Conservation (phyloP, 1,140 invertebrate species). For the Megalopta genalis region DNA sequence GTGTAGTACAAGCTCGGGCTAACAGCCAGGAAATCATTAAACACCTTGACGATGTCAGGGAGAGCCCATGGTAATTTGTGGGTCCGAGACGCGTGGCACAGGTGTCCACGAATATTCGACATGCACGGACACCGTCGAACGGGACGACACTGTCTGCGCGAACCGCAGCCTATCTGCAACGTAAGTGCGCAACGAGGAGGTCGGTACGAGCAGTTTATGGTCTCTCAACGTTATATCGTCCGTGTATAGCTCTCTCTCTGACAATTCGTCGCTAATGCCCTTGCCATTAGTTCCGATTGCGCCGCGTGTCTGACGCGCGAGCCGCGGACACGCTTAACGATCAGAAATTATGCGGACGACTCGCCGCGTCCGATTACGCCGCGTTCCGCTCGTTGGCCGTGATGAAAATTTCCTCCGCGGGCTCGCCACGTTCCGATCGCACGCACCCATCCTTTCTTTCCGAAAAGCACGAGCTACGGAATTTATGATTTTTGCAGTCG, state of each 20-base stretch:
- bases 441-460: no score
- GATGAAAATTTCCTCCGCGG: not conserved
- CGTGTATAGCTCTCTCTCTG: slow-evolving; percentile 72
- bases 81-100: slow-evolving; percentile 10
- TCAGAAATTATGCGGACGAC: slow-evolving; percentile 41
- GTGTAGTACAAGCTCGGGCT: not conserved
- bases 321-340: slow-evolving; percentile 46
- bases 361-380: slow-evolving; percentile 2
- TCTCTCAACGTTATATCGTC: slow-evolving; percentile 77
- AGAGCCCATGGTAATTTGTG: slow-evolving; percentile 15
- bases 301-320: slow-evolving; percentile 61
- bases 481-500: no score
- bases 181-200: slow-evolving; percentile 71
- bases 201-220: slow-evolving; percentile 77
- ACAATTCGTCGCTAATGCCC: slow-evolving; percentile 77
- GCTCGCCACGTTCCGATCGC: no score
- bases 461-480: no score
- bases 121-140: not conserved
- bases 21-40: slow-evolving; percentile 10
- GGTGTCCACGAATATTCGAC: slow-evolving; percentile 24
- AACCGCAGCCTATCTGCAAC: slow-evolving; percentile 24
- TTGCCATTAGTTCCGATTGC: slow-evolving; percentile 77
- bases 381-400: slow-evolving; percentile 19
- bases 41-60: not conserved
- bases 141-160: not conserved